phyloP scores from a whole-genome alignment of 1,140 invertebrate species.

The Hylaeus volcanicus region DNA sequence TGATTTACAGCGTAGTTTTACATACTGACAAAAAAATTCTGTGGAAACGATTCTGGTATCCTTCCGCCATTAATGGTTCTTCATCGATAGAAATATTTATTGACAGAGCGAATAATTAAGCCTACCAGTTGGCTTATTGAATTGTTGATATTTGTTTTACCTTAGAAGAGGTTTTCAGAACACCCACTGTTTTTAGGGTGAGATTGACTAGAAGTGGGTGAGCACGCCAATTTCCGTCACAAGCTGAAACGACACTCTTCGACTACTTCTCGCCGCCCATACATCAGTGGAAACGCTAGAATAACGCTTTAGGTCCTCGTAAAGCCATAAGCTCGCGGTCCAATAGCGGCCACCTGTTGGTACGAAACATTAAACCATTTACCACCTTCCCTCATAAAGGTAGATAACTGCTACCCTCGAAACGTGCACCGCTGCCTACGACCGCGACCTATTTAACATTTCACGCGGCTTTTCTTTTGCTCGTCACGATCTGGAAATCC shows the following conservation, averaged over 20 bases:
- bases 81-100: no score
- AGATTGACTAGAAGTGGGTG: not conserved
- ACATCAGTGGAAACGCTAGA: slow-evolving; percentile 67
- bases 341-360: slow-evolving; percentile 80
- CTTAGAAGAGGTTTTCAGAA: not conserved
- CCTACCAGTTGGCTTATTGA: no score
- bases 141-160: not conserved
- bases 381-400: slow-evolving; percentile 76
- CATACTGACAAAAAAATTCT: no score
- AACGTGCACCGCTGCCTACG: slow-evolving; percentile 32
- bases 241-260: slow-evolving; percentile 1
- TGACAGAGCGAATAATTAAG: no score
- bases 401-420: slow-evolving; percentile 61
- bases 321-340: slow-evolving; percentile 76
- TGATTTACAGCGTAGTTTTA: no score
- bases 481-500: not conserved
- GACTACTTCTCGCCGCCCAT: slow-evolving; percentile 27
- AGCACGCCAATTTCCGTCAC: not conserved
- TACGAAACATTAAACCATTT: slow-evolving; percentile 80
- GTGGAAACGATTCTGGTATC: no score
- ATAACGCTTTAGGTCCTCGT: slow-evolving; percentile 73
- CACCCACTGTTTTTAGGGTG: not conserved
- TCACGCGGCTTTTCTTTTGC: not conserved
- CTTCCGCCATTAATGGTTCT: no score
- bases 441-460: slow-evolving; percentile 33